Evolutionary conservation across 2,113 vertebrate genomes (phyloP).

Genomic region (Coregonus clupeaformis): DNA sequence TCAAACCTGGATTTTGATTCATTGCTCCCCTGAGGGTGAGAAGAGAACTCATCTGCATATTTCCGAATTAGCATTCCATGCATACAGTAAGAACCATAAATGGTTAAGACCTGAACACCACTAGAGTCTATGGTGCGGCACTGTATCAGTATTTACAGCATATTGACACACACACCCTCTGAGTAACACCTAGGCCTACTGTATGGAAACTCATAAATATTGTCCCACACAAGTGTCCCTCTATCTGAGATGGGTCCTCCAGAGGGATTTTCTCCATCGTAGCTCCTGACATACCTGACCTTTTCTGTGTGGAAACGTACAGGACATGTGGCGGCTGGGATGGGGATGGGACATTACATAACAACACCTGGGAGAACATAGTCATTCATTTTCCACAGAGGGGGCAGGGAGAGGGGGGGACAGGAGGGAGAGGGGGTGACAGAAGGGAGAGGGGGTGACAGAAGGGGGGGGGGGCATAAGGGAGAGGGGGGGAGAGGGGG

Average conservation of each 20-base stretch:
- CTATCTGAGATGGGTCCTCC: neutral
- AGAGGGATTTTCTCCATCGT: neutral
- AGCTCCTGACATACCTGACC: conserved; percentile 2
- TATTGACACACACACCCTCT: neutral
- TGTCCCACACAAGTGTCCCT: neutral
- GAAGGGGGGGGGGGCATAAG: too few species aligned
- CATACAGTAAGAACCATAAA: conserved; percentile 8
- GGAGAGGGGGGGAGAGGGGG: neutral
- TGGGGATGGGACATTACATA: conserved; percentile 17
- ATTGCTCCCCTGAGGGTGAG: conserved; percentile 11
- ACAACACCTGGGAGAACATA: conserved; percentile 27
- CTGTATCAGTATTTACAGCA: neutral
- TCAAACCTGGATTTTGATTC: conserved; percentile 25
- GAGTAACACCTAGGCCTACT: neutral
- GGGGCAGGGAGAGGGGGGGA: neutral
- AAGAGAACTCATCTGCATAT: conserved; percentile 15
- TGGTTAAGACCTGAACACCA: neutral
- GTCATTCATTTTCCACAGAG: conserved; percentile 29
- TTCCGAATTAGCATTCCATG: neutral
- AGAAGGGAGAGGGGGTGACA: too few species aligned
- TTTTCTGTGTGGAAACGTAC: conserved; percentile 14
- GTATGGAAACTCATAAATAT: neutral
- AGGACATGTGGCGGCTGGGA: conserved; percentile 2
- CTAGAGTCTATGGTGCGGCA: neutral
- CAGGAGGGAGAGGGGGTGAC: too few species aligned